These are phyloP conservation scores for Agelas oroides DNA, from an alignment of 37 sponge, comb jelly and placozoan species.

Conservation along the genomic window DNA sequence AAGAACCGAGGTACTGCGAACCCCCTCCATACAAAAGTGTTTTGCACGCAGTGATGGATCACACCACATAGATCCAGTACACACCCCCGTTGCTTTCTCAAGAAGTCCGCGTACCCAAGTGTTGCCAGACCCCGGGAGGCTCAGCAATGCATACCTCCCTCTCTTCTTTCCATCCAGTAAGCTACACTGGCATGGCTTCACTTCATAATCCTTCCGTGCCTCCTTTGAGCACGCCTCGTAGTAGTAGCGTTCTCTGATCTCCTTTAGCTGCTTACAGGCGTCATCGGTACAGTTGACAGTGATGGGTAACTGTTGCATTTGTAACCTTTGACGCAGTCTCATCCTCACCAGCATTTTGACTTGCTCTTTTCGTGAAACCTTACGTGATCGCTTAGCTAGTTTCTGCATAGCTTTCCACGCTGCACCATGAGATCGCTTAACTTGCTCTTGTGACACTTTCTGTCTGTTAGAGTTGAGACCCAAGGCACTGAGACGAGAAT, in stretches of 20 bases:
- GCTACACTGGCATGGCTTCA: slow-evolving; percentile 6
- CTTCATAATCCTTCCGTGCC: background rate
- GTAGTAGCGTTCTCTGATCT: background rate
- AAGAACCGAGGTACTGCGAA: slow-evolving; percentile 16
- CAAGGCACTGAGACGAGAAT: too few species aligned
- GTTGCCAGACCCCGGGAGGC: slow-evolving; percentile 64
- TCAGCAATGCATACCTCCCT: slow-evolving; percentile 21
- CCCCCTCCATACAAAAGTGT: slow-evolving; percentile 40
- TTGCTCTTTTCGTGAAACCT: too few species aligned
- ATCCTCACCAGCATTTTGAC: too few species aligned
- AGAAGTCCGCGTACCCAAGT: slow-evolving; percentile 64
- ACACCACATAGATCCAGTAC: slow-evolving; percentile 65
- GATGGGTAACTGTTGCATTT: too few species aligned
- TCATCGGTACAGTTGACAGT: too few species aligned
- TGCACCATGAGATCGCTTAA: too few species aligned
- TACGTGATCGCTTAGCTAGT: too few species aligned
- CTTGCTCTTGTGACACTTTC: too few species aligned
- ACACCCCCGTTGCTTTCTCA: slow-evolving; percentile 46
- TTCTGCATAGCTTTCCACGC: too few species aligned
- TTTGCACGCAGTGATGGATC: slow-evolving; percentile 9
- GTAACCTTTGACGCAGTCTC: too few species aligned
- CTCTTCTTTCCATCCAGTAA: background rate
- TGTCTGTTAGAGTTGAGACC: too few species aligned
- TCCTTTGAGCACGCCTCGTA: background rate
- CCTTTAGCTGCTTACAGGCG: too few species aligned